Base-by-base conservation (phyloP, 2,113 vertebrate species). In the Heterochromis multidens region DNA sequence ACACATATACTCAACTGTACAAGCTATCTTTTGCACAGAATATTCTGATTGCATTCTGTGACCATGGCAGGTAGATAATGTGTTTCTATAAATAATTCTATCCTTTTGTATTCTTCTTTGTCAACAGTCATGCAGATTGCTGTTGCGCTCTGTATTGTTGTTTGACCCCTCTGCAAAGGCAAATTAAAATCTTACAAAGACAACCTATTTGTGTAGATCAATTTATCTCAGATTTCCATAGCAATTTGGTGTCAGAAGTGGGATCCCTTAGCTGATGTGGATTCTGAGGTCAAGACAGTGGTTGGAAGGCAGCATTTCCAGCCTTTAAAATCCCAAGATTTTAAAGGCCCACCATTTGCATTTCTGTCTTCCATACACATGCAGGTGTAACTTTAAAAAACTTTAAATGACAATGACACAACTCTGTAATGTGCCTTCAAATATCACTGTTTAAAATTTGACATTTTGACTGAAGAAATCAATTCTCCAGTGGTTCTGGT, bases 401-500 rank as follows among this genome's bases (percentile, higher is more conserved):
- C 67, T 74, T 74, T 10, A 52, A 72, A 72, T 52, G 40, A 72
- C 40, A 49, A 49, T 72, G 25, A 52, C 43, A 74, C 70, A 74
- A n/a, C 17, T 54, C 43, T 31, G 4, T 31, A 74, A 52, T 74
- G 43, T 56, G 2, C 19, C 19, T 16, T 79, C 46, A 1, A 31
- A 62, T 31, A 9, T 4, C 25, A 21, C 10, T 14, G 57, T 62
- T 86, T 88, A 58, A 60, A 84, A 59, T 82, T 29, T 78, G 31
- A 77, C 14, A 82, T 52, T 76, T 33, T 65, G 58, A 5, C 80
- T 7, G 14, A 33, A 78, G 65, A 81, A 81, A 90, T 87, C 77
- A 74, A 88, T 77, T 88, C 33, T 17, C 62, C 21, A 67, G 79
- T 79, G 37, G 29, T 86, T 82, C 77, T 89, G 67, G 85, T 92